Evolutionary conservation across 2,888 invertebrate genomes (phyloP), one percentile per base, ranked within the genome.

Genomic region (Noctua comes): DNA sequence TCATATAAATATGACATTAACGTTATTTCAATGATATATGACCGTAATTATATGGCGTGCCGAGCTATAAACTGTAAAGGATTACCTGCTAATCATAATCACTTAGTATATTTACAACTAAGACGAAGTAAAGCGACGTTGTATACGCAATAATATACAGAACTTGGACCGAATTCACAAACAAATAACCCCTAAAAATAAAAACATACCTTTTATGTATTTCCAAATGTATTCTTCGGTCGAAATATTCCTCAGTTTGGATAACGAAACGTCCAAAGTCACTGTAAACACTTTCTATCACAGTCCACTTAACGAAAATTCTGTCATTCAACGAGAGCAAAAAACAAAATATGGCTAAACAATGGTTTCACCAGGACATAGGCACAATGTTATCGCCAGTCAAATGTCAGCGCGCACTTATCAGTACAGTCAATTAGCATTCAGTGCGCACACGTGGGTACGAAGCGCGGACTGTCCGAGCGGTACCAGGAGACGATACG

Each of bases 161-260:
- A 91, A 93, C 94, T 94, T 94, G 94, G 93, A 94, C 94, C 93
- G 93, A 94, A 93, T 92, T 93, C 90, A 78, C 77, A 70, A 84
- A 86, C 83, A 79, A 73, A 76, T 76, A 80, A 31, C 71, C 68
- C 54, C 13, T 21, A 62, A 68, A 77, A 68, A 70, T 66, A 79
- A 80, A 86, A 73, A 86, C 95, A 91, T 93, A 96, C 96, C 96
- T 96, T 95, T 95, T 89, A 96, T 93, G 93, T 96, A 96, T 95
- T 94, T 95, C 95, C 96, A 96, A 93, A 96, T 93, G 90, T 94
- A 95, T 91, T 95, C 93, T 91, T 95, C 95, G 85, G 92, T 92
- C 90, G 95, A 92, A 91, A 95, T 92, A 94, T 95, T 95, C 96
- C 96, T 95, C 96, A 96, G 95, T 94, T 96, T 96, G 95, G 91